Conservation (phyloP, 1,140 invertebrate genomes). For the Ylistrum balloti region DNA sequence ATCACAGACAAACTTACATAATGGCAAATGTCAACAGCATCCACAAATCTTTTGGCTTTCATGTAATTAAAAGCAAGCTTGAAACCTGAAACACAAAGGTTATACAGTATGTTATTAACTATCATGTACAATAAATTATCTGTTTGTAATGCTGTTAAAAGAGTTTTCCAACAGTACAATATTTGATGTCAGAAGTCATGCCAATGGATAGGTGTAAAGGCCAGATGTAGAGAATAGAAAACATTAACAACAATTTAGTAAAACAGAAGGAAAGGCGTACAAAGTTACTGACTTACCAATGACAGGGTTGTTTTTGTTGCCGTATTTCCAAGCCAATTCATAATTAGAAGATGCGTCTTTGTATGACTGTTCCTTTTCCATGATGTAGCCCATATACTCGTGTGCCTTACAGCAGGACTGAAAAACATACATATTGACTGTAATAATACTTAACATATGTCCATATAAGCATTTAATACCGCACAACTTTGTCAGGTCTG, state of each 20-base stretch:
- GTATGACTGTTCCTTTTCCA: conserved; percentile 96
- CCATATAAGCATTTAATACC: no score
- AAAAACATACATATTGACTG: conserved; percentile 29
- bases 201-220: no score
- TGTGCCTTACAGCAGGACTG: conserved; percentile 93
- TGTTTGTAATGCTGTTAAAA: no score
- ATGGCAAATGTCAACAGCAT: conserved; percentile 93
- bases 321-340: conserved; percentile 91
- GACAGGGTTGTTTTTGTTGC: conserved; percentile 89
- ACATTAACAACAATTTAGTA: no score
- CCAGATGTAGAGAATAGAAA: no score
- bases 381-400: conserved; percentile 93
- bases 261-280: no score
- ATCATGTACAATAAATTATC: no score
- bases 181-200: no score
- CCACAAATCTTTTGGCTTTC: conserved; percentile 94
- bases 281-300: conserved; percentile 84
- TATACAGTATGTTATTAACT: not conserved
- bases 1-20: conserved; percentile 83
- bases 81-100: conserved; percentile 86
- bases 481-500: no score
- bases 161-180: no score
- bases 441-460: no score
- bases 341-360: conserved; percentile 93
- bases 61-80: conserved; percentile 96